phyloP scores from a whole-genome alignment of 2,888 invertebrate genomes.

The Hirtodrosophila confusa region DNA sequence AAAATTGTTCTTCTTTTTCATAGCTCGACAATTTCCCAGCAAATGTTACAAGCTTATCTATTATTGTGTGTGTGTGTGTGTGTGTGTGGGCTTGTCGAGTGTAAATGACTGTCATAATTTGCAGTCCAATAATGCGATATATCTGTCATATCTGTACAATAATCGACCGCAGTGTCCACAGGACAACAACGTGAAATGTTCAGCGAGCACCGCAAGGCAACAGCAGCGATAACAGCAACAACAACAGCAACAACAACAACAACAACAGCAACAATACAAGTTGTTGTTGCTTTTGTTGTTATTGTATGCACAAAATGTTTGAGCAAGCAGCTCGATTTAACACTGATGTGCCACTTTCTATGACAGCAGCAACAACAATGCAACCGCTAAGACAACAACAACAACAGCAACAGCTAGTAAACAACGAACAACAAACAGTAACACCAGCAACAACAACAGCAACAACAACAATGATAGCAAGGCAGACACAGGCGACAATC shows the following conservation, averaged over 20 bases:
- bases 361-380: slow-evolving; percentile 54
- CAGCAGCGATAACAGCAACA: slow-evolving; percentile 27
- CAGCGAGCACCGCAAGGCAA: slow-evolving; percentile 40
- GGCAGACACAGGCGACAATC: slow-evolving; percentile 35
- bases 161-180: slow-evolving; percentile 71
- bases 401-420: slow-evolving; percentile 28
- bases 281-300: slow-evolving; percentile 21
- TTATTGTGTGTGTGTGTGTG: background rate
- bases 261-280: slow-evolving; percentile 13
- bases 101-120: slow-evolving; percentile 49
- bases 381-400: slow-evolving; percentile 21
- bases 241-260: slow-evolving; percentile 17
- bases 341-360: slow-evolving; percentile 73
- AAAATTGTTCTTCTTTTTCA: too few species aligned
- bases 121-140: slow-evolving; percentile 30
- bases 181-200: slow-evolving; percentile 42
- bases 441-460: slow-evolving; percentile 21
- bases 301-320: slow-evolving; percentile 49
- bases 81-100: slow-evolving; percentile 6
- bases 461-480: slow-evolving; percentile 39
- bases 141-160: slow-evolving; percentile 61
- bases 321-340: slow-evolving; percentile 53
- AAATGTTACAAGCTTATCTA: too few species aligned
- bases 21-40: background rate
- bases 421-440: slow-evolving; percentile 11